These are phyloP conservation scores for Monochamus alternatus DNA, from an alignment of 2,888 invertebrate species.

Conservation along the genomic window DNA sequence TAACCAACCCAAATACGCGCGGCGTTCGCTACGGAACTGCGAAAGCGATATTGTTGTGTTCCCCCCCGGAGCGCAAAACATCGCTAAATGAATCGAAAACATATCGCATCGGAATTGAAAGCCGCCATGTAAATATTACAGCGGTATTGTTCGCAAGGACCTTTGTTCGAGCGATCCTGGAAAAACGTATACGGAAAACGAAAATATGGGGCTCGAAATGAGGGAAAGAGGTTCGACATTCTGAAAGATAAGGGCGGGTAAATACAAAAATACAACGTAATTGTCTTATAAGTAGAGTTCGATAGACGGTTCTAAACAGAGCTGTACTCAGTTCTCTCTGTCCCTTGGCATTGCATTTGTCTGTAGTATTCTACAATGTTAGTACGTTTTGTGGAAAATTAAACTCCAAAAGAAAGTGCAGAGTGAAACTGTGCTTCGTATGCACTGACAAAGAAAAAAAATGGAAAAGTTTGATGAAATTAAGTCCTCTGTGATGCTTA, in stretches of 20 bases:
- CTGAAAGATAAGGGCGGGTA: not conserved
- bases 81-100: slow-evolving; percentile 35
- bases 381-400: too few species aligned
- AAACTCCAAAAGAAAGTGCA: too few species aligned
- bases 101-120: slow-evolving; percentile 34
- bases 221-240: not conserved
- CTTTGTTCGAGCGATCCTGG: slow-evolving; percentile 23
- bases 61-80: slow-evolving; percentile 25
- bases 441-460: too few species aligned
- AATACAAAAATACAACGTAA: too few species aligned
- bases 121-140: slow-evolving; percentile 35
- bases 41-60: slow-evolving; percentile 15
- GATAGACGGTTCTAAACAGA: too few species aligned
- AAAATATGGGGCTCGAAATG: slow-evolving; percentile 2
- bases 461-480: too few species aligned
- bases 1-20: not conserved
- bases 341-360: too few species aligned
- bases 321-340: too few species aligned
- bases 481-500: too few species aligned
- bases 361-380: too few species aligned
- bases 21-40: not conserved
- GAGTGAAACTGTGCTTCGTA: too few species aligned
- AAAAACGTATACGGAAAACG: slow-evolving; percentile 21
- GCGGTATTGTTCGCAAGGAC: slow-evolving; percentile 16
- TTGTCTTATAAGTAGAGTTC: too few species aligned